Evolutionary conservation across 2,113 vertebrate genomes (phyloP).

Genomic region (Brachyhypopomus gauderio): DNA sequence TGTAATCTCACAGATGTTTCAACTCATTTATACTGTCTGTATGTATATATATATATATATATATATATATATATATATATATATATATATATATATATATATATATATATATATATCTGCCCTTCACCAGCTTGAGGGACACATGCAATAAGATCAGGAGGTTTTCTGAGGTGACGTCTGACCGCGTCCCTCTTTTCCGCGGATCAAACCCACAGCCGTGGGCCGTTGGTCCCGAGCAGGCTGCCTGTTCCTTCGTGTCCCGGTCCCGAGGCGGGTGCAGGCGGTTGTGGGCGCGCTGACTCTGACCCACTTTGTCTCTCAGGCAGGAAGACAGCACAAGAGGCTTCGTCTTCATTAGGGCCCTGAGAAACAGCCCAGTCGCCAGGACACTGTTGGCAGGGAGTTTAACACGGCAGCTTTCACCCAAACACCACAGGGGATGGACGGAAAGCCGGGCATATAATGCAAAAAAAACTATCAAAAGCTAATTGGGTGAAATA

Average conservation of each 20-base stretch:
- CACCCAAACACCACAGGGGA: background rate
- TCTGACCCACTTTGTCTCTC: constrained; percentile 76
- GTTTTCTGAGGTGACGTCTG: constrained; percentile 32
- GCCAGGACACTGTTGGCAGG: constrained; percentile 59
- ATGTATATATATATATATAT: background rate
- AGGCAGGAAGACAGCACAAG: constrained; percentile 65
- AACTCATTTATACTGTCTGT: background rate
- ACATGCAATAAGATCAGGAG: background rate
- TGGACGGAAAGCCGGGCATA: background rate
- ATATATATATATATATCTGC: constrained; percentile 30
- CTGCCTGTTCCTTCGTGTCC: constrained; percentile 54
- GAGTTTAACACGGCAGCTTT: constrained; percentile 50
- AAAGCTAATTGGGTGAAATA: background rate
- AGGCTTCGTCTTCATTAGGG: constrained; percentile 77
- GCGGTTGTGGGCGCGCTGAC: constrained; percentile 65
- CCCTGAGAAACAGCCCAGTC: constrained; percentile 61
- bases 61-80: too few relatives aligned
- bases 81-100: too few relatives aligned
- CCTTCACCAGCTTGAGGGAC: constrained; percentile 24
- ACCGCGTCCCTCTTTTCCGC: constrained; percentile 31
- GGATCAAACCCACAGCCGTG: constrained; percentile 68
- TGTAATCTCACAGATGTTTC: background rate
- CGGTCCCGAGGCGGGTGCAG: constrained; percentile 56
- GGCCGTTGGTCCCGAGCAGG: constrained; percentile 62
- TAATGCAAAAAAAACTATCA: background rate